phyloP scores from a whole-genome alignment of 1,140 invertebrate species.

The Procambarus virginalis region DNA sequence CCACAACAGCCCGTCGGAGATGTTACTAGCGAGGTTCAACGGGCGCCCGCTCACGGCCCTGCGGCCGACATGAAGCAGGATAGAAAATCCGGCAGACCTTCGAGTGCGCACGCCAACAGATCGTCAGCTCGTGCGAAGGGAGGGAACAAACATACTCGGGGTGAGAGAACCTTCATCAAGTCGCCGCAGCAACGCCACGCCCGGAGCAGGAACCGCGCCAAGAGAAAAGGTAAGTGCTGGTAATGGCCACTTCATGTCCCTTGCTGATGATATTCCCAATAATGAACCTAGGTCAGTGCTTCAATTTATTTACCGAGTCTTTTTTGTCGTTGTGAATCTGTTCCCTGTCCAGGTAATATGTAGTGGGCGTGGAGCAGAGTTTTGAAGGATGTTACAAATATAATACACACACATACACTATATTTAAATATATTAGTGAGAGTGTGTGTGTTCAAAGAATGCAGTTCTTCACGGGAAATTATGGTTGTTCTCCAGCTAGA shows the following conservation, averaged over 20 bases:
- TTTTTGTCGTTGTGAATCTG: too few species aligned
- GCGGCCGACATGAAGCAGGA: neutral
- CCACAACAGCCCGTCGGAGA: neutral
- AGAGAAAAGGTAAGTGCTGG: constrained; percentile 42
- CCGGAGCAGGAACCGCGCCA: constrained; percentile 33
- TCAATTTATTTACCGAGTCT: too few species aligned
- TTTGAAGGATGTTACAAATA: too few species aligned
- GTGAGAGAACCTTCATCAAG: constrained; percentile 24
- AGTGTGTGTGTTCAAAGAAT: too few species aligned
- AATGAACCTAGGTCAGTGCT: neutral
- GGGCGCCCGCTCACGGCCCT: neutral
- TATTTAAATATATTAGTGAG: too few species aligned
- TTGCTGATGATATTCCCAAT: neutral
- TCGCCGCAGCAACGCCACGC: constrained; percentile 37
- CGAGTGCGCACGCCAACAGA: neutral
- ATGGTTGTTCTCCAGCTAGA: too few species aligned
- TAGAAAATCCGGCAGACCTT: neutral
- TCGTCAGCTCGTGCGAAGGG: constrained; percentile 18
- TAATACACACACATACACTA: too few species aligned
- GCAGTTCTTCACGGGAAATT: too few species aligned
- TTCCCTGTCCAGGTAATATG: too few species aligned
- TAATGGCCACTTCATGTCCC: neutral
- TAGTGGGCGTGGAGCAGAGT: too few species aligned
- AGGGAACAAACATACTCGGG: constrained; percentile 17
- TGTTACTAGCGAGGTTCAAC: neutral